phyloP scores from a whole-genome alignment of 2,113 vertebrate species.

The Girardinichthys multiradiatus region DNA sequence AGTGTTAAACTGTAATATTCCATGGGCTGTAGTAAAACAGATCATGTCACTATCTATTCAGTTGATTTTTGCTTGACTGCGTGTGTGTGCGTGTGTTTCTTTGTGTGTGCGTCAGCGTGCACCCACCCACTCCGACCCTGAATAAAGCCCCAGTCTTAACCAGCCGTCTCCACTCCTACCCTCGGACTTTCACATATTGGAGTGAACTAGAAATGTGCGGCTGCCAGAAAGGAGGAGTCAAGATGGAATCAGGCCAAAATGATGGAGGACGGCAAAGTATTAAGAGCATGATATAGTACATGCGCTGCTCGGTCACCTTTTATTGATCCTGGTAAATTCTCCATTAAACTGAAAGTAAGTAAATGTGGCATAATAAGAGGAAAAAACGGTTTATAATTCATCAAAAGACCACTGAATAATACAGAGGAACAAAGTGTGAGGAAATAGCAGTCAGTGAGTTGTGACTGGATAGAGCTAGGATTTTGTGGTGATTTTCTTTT shows the following conservation, averaged over 20 bases:
- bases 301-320: conserved; percentile 33
- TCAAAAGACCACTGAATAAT: conserved; percentile 48
- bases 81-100: conserved; percentile 30
- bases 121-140: conserved; percentile 68
- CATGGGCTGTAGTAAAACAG: conserved; percentile 67
- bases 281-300: conserved; percentile 47
- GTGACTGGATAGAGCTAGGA: conserved; percentile 69
- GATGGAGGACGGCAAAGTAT: conserved; percentile 65
- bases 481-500: conserved; percentile 69
- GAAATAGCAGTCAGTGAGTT: conserved; percentile 70
- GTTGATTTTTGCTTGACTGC: conserved; percentile 59
- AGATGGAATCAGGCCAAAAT: conserved; percentile 76
- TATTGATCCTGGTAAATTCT: conserved; percentile 41
- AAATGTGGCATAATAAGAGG: conserved; percentile 35
- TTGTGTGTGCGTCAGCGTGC: conserved; percentile 18
- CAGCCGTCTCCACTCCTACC: conserved; percentile 65
- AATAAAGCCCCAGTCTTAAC: conserved; percentile 70
- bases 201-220: conserved; percentile 69
- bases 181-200: conserved; percentile 76
- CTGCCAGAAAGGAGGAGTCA: conserved; percentile 72
- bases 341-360: conserved; percentile 39
- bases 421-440: conserved; percentile 63
- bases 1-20: conserved; percentile 76
- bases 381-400: conserved; percentile 45
- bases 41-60: conserved; percentile 71